Evolutionary conservation across 2,797 vertebrate genomes (phyloP), one percentile per base, ranked within the genome.

Genomic region (Huso huso): DNA sequence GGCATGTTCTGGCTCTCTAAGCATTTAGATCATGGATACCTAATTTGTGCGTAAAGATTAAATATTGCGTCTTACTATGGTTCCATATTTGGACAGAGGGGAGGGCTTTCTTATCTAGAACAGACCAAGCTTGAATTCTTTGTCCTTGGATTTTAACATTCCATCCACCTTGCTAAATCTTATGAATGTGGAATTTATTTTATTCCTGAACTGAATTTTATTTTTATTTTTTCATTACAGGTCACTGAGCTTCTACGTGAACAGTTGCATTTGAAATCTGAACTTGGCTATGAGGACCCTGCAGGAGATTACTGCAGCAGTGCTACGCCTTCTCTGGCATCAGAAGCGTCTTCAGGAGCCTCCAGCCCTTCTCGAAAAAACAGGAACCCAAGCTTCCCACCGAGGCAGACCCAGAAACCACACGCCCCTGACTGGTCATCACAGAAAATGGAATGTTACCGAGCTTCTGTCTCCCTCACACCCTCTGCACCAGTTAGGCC

Each of bases 201-300:
- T 37, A 37, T 37, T 37, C 37, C 4, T 37, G 37, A 37, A 37
- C 37, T 4, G 37, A 37, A 5, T 37, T 37, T 18, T 18, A 18
- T 18, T 18, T 18, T 75, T 78, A 74, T 80, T 73, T 62, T 79
- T 13, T 71, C 73, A 71, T 68, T 71, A 48, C 77, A 99, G 96
- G 87, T 98, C 69, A 92, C 90, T 0, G 93, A 96, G 74, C 90
- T 98, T 65, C 91, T 98, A 75, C 87, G 89, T 79, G 96, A 99
- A 72, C 96, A 97, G 77, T 87, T 92, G 51, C 89, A 88, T 75
- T 88, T 98, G 72, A 94, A 92, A 72, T 93, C 93, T 18, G 93
- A 97, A 79, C 82, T 98, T 66, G 82, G 84, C 59, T 86, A 92
- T 8, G 86, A 83, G 10, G 85, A 89, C 59, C 72, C 83, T 71